phyloP scores from a whole-genome alignment of 2,797 vertebrate species.

The Chelon labrosus region DNA sequence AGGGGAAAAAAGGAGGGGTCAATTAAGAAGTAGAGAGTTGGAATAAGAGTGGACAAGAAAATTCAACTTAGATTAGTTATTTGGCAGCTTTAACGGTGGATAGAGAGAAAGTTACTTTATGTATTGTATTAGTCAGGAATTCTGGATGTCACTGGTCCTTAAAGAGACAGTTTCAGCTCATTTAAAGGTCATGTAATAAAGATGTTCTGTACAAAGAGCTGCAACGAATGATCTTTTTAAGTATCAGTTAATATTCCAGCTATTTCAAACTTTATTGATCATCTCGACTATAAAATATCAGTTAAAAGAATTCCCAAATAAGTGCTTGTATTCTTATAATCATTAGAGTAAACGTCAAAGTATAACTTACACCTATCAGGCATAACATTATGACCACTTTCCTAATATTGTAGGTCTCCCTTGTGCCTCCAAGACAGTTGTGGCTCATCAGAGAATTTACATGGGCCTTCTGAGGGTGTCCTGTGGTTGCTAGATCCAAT shows the following conservation, averaged over 20 bases:
- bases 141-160: not conserved
- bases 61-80: not conserved
- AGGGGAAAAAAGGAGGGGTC: slow-evolving; percentile 17
- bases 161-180: too few relatives aligned
- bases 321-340: too few relatives aligned
- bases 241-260: not conserved
- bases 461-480: too few relatives aligned
- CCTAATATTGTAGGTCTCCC: too few relatives aligned
- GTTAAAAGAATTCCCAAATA: too few relatives aligned
- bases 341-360: too few relatives aligned
- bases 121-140: not conserved
- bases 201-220: not conserved
- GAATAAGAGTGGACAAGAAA: not conserved
- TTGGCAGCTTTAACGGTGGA: not conserved
- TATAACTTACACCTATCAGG: not conserved
- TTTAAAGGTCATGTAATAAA: not conserved
- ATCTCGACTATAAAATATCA: not conserved
- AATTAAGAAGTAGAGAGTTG: slow-evolving; percentile 16
- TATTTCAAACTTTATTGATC: not conserved
- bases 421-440: too few relatives aligned
- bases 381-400: too few relatives aligned
- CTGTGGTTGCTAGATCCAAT: too few relatives aligned
- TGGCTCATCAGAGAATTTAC: too few relatives aligned
- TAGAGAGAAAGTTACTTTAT: not conserved
- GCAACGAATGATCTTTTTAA: not conserved